Base-by-base conservation (phyloP, 2,113 vertebrate genomes). In the Xenopus laevis region DNA sequence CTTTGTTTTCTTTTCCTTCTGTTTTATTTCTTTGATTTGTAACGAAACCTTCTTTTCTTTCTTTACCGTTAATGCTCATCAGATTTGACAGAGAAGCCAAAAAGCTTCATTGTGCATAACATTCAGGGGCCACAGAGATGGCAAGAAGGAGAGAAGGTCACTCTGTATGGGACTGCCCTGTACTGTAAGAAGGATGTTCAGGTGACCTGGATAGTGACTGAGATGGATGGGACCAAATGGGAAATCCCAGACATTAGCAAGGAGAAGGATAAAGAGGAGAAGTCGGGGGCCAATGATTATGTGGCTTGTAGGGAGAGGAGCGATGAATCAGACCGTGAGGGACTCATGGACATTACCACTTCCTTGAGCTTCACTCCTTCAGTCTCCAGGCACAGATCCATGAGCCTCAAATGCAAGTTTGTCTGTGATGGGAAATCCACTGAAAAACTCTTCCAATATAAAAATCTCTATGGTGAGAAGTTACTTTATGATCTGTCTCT, bases 361-460 rank as follows among this genome's bases (percentile, higher is more conserved):
- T 74, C 63, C 45, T 63, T 74, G 40, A 67, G 53, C 64, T 74
- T 74, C 53, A 74, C 53, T 58, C 63, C 72, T 65, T 74, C 63
- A 30, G 13, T 74, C 3, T 47, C 64, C n/a, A 47, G 59, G 15
- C 72, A 74, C 63, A 66, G 66, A 33, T 2, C 18, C 1, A 30
- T 66, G 10, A 15, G 20, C 16, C 21, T 67, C 6, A 46, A 10
- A 40, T 74, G 72, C 55, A 74, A 20, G 65, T 12, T 74, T 45
- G 9, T 20, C 63, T 74, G 52, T 60, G 40, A 18, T 4, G 63
- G 21, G 64, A 66, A 27, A 59, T 3, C 1, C 11, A 46, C 46
- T 15, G 11, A 60, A n/a, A 74, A 74, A 57, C 47, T 20, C 0
- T 74, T 74, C 13, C 53, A 74, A 17, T 40, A 9, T 12, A 74